Base-by-base conservation (phyloP, 2,797 vertebrate genomes). In the Rhadinocentrus ornatus region DNA sequence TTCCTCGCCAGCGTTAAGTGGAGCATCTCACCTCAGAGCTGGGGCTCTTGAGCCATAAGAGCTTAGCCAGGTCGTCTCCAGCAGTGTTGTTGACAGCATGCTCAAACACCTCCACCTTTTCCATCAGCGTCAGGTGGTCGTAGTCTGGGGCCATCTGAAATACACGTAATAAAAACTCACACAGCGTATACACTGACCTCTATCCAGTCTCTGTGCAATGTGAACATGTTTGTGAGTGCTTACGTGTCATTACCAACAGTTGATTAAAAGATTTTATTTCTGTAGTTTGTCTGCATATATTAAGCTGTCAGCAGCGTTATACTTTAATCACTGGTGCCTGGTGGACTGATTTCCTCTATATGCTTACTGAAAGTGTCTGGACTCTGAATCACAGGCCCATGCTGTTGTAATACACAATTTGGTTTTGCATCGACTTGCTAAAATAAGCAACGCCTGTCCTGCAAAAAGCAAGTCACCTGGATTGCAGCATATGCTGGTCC, bases 41-140 rank as follows among this genome's bases (percentile, higher is more conserved):
- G 55, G 98, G 98, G 84, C 98, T 99, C 88, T 99, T 99, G 31
- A 99, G 90, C 98, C 98, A 99, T 48, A 99, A 90, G 22, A 99
- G 94, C 73, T 98, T 99, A 84, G 98, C 96, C 73, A 99, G 95
- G 87, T 99, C 98, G 0, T 99, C 98, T 4, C 98, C 98, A 0
- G 98, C 98, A 0, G 98, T 99, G 89, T 99, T 99, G 83, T 98
- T 99, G 73, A 99, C 98, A 0, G 98, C 98, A 0, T 99, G 98
- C 67, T 99, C 98, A 66, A 99, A 99, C 80, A 99, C 98, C 89
- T 99, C 98, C 22, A 99, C 98, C 84, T 99, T 99, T 94, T 99
- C 98, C 98, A 99, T 99, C 85, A 99, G 94, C 0, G 98, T 99
- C 84, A 99, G 91, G 90, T 99, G 98, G 83, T 99, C 98, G 1